A percentile compares a stretch with the other conserved stretches of the same genome.
Conservation (phyloP, 2,888 invertebrate genomes). For the Tetranychus truncatus region DNA sequence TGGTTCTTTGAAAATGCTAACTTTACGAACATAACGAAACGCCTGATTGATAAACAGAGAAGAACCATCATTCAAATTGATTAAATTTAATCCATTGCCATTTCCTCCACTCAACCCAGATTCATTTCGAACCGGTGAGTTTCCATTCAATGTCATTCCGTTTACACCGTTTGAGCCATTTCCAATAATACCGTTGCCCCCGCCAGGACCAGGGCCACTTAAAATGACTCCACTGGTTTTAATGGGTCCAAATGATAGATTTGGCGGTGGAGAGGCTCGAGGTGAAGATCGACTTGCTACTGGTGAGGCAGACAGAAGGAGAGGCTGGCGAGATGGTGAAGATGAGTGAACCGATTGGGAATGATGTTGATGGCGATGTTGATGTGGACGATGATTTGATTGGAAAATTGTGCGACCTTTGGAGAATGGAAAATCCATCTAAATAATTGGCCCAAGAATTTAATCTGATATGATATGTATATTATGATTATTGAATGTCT, state of each 20-base stretch:
- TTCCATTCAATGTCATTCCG: too few relatives aligned
- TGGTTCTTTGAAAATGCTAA: constrained; percentile 11
- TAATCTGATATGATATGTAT: too few relatives aligned
- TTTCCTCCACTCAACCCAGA: too few relatives aligned
- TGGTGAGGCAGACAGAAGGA: neutral
- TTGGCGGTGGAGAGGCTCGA: neutral
- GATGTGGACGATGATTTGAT: neutral
- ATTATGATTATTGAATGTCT: too few relatives aligned
- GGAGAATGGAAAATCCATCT: neutral
- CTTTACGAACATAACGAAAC: neutral
- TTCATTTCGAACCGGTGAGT: too few relatives aligned
- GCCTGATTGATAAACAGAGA: neutral
- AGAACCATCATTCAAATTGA: too few relatives aligned
- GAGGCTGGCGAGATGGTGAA: neutral
- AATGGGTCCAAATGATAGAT: neutral
- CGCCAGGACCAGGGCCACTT: neutral
- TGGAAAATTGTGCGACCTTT: neutral
- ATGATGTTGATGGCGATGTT: neutral
- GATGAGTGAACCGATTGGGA: neutral
- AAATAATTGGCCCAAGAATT: neutral
- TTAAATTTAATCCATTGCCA: too few relatives aligned
- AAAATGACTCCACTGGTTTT: neutral
- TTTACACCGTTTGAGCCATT: neutral
- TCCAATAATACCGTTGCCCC: neutral
- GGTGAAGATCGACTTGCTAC: neutral